A percentile compares a stretch with the other conserved stretches of the same genome.
Conservation (phyloP, 2,113 vertebrate genomes). For the Onychostoma macrolepis region DNA sequence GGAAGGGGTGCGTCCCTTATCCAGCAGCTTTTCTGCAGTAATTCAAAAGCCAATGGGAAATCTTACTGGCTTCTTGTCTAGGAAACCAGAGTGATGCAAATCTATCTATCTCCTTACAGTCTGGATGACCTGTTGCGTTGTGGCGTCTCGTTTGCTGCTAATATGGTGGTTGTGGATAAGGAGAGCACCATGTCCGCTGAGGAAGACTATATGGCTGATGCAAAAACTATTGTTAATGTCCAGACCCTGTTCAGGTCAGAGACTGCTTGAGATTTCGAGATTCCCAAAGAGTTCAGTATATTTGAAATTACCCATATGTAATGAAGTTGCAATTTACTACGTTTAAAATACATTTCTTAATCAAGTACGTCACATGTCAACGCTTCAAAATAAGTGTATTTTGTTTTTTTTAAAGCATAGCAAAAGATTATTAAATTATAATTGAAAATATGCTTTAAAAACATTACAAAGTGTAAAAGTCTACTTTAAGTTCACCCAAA, state of each 20-base stretch:
- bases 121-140: slow-evolving; percentile 81
- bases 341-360: background rate
- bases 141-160: slow-evolving; percentile 80
- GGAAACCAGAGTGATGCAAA: background rate
- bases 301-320: background rate
- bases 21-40: too few relatives aligned
- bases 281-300: background rate
- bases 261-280: background rate
- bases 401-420: background rate
- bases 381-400: too few relatives aligned
- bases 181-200: slow-evolving; percentile 83
- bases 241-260: slow-evolving; percentile 80
- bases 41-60: too few relatives aligned
- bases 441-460: background rate
- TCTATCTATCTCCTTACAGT: slow-evolving; percentile 54
- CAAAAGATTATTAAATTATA: background rate
- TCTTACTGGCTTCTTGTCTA: too few relatives aligned
- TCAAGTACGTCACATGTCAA: too few relatives aligned
- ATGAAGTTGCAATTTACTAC: background rate
- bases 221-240: slow-evolving; percentile 83
- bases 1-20: too few relatives aligned
- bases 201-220: slow-evolving; percentile 85
- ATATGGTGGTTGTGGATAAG: slow-evolving; percentile 83
- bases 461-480: background rate
- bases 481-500: background rate